phyloP scores from a whole-genome alignment of 2,797 vertebrate species.

The Tinamus major region DNA sequence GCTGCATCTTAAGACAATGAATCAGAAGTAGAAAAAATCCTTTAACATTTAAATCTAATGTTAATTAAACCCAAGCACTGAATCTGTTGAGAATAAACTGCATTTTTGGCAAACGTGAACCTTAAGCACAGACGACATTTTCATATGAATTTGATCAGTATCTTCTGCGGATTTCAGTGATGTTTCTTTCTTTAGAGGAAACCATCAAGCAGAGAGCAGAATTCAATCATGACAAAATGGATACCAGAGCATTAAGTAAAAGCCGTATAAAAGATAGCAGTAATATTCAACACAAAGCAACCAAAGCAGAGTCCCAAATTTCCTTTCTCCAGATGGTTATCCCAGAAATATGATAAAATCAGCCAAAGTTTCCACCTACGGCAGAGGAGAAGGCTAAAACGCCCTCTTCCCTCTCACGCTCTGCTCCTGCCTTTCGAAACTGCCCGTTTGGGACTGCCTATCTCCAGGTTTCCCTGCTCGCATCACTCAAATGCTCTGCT shows the following conservation, averaged over 20 bases:
- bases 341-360: background rate
- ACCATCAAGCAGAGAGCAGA: background rate
- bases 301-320: background rate
- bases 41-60: slow-evolving; percentile 7
- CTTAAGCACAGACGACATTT: background rate
- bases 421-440: background rate
- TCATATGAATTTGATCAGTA: background rate
- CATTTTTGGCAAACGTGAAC: background rate
- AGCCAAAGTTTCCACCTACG: background rate
- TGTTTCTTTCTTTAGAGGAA: background rate
- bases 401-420: background rate
- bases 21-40: slow-evolving; percentile 18
- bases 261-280: background rate
- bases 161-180: background rate
- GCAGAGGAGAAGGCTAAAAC: accelerated
- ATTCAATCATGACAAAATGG: background rate
- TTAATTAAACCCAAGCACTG: background rate
- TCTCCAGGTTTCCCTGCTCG: background rate
- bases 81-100: background rate
- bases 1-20: background rate
- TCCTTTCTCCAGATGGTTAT: background rate
- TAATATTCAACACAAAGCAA: too few species aligned
- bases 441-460: background rate
- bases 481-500: background rate
- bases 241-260: background rate